Base-by-base conservation (phyloP, 2,113 vertebrate species). In the Daphoenositta chrysoptera region DNA sequence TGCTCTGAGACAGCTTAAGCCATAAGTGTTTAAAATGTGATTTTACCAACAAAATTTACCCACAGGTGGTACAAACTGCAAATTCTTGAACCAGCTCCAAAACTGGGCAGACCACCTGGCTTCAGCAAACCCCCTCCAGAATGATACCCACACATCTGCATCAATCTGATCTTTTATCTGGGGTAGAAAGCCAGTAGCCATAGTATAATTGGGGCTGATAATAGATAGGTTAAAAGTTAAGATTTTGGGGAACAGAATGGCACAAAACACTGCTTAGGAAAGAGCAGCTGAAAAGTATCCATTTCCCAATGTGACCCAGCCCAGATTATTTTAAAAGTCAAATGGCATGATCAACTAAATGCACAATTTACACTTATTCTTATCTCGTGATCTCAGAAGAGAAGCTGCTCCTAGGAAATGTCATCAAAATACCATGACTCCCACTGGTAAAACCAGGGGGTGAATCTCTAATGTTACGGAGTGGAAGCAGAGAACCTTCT, bases 401-500 rank as follows among this genome's bases (percentile, higher is more conserved):
- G 86, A 93, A 88, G 50, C 39, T 90, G 83, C 58, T 93, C 47
- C 33, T 65, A 90, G 83, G 88, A 96, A 95, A 93, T 86, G 88
- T 94, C 94, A 96, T 81, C 83, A 90, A 97, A 97, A 96, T 94
- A 95, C 53, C 95, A 94, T 9, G 33, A 86, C 95, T 96, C 90
- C 71, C 88, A 94, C 94, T 90, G 86, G 57, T 63, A 83, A 86
- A 95, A 93, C 54, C 71, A 88, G 50, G 27, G 26, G 63, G 42
- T 80, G 83, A 80, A 65, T 66, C 0, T 5, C 35, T 66, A 77
- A 92, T 63, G 71, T 66, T 77, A 86, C 0, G 1, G 68, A 92
- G 88, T 0, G 2, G 94, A 94, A 93, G n/a, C 5, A 1, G 47
- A 88, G 35, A 90, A 72, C 50, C 75, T 90, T 61, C 63, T 31